Conservation (phyloP, 2,797 vertebrate species). For the Hipposideros larvatus region DNA sequence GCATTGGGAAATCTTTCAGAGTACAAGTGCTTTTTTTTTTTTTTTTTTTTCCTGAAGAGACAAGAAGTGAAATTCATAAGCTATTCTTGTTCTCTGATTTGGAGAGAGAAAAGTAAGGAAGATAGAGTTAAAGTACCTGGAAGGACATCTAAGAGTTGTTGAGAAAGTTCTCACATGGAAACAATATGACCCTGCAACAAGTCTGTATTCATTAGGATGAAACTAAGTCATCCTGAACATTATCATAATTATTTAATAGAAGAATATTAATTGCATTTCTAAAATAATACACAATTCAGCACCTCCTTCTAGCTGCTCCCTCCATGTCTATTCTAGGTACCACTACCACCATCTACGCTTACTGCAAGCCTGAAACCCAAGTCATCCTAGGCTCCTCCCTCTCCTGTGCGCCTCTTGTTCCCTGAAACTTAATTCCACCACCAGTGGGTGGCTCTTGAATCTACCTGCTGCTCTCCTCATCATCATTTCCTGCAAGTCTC, state of each 20-base stretch:
- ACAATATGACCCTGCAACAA: constrained; percentile 63
- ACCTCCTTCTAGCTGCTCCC: background rate
- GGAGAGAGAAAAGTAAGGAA: background rate
- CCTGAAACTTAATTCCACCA: background rate
- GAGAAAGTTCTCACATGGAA: constrained; percentile 6
- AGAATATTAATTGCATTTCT: constrained; percentile 31
- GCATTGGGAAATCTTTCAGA: background rate
- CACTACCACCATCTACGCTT: background rate
- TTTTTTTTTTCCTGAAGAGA: background rate
- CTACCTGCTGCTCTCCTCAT: background rate
- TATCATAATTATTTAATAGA: constrained; percentile 84
- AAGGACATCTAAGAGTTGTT: background rate
- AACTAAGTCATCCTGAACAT: constrained; percentile 75
- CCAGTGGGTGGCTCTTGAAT: background rate
- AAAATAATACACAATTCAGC: constrained; percentile 16
- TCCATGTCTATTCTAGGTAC: background rate
- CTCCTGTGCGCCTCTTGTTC: background rate
- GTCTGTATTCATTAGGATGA: constrained; percentile 80
- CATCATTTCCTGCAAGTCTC: background rate
- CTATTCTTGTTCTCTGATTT: background rate
- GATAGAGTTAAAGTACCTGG: background rate
- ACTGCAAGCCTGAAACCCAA: background rate
- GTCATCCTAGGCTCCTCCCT: too few relatives aligned
- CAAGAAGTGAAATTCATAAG: constrained; percentile 6
- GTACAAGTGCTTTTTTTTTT: background rate